A percentile compares a stretch with the other conserved stretches of the same genome.
These are phyloP conservation scores for Caenorhabditis japonica DNA, from an alignment of 2,888 invertebrate species.

Conservation along the genomic window DNA sequence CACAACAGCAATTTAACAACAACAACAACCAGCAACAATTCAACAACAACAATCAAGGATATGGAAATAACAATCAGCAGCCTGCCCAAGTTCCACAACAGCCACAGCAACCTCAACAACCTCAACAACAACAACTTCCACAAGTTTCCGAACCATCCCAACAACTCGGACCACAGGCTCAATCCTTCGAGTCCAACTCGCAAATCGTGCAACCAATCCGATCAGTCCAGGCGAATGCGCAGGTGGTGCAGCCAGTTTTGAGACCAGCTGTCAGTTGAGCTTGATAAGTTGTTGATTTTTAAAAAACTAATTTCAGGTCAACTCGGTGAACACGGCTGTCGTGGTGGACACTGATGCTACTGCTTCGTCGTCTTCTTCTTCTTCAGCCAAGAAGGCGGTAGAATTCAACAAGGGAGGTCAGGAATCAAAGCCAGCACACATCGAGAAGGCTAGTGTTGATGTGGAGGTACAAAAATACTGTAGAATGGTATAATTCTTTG, in stretches of 20 bases:
- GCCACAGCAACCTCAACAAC: slow-evolving; percentile 7
- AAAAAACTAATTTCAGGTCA: slow-evolving; percentile 4
- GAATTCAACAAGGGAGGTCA: slow-evolving; percentile 35
- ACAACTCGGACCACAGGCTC: slow-evolving; percentile 20
- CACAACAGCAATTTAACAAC: too few relatives aligned
- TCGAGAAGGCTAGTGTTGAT: slow-evolving; percentile 42
- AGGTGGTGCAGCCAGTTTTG: slow-evolving; percentile 42
- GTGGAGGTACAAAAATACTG: slow-evolving; percentile 19
- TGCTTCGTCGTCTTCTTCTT: too few relatives aligned
- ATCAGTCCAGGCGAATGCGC: slow-evolving; percentile 44
- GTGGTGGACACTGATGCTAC: slow-evolving; percentile 42
- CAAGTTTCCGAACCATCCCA: background rate
- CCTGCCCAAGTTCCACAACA: slow-evolving; percentile 10
- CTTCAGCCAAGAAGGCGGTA: slow-evolving; percentile 37
- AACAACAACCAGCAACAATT: slow-evolving; percentile 36
- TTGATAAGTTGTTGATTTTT: background rate
- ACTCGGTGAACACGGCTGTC: slow-evolving; percentile 30
- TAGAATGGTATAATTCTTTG: background rate
- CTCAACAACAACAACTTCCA: background rate
- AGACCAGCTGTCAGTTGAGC: slow-evolving; percentile 6
- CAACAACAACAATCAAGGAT: slow-evolving; percentile 8
- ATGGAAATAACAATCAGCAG: slow-evolving; percentile 22
- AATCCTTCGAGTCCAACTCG: slow-evolving; percentile 45
- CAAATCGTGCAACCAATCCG: slow-evolving; percentile 52
- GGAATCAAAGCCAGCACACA: slow-evolving; percentile 22